Conservation (phyloP, 2,888 invertebrate genomes). For the Euphydryas editha region DNA sequence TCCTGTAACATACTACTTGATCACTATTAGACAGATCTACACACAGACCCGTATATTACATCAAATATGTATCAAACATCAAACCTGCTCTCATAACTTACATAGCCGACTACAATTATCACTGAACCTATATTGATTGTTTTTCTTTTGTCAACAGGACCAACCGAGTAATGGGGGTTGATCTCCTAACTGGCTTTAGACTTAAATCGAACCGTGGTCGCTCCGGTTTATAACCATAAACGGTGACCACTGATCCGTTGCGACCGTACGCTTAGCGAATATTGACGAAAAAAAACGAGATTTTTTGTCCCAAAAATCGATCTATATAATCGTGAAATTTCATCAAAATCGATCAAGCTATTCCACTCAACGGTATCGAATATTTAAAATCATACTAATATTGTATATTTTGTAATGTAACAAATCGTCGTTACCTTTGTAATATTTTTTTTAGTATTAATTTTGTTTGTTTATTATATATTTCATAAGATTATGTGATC, state of each 20-base stretch:
- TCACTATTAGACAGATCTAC: no score
- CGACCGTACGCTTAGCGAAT: slow-evolving; percentile 20
- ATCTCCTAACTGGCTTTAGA: slow-evolving; percentile 46
- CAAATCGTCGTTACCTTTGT: slow-evolving; percentile 24
- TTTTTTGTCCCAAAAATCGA: slow-evolving; percentile 31
- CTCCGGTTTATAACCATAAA: background rate
- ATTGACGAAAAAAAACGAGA: slow-evolving; percentile 26
- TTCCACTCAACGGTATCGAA: slow-evolving; percentile 3
- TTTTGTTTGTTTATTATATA: slow-evolving; percentile 45
- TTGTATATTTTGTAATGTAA: slow-evolving; percentile 19
- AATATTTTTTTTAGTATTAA: slow-evolving; percentile 49
- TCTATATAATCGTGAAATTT: slow-evolving; percentile 19
- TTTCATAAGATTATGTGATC: slow-evolving; percentile 59
- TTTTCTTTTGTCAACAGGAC: slow-evolving; percentile 53
- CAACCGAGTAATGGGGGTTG: slow-evolving; percentile 78
- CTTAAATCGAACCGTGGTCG: slow-evolving; percentile 22
- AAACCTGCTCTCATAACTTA: no score
- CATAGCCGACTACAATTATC: no score
- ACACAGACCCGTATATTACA: no score
- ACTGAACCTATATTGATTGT: background rate
- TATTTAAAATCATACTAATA: slow-evolving; percentile 10
- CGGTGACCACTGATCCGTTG: slow-evolving; percentile 4
- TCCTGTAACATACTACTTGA: no score
- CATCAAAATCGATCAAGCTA: slow-evolving; percentile 25
- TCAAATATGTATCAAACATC: no score